Evolutionary conservation across 2,797 vertebrate genomes (phyloP).

Genomic region (Chiroxiphia lanceolata): DNA sequence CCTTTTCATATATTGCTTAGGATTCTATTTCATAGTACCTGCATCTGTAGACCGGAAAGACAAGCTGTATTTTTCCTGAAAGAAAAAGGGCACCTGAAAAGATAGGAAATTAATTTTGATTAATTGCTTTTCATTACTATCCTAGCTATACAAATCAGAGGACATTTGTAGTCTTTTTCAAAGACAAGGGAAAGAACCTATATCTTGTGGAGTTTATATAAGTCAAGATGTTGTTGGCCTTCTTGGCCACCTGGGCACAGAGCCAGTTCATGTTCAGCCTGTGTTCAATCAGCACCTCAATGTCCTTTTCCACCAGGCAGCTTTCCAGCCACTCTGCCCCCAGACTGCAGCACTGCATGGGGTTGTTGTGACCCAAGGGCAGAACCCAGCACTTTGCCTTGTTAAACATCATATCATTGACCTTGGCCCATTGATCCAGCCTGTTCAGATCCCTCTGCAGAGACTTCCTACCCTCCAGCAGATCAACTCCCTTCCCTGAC

Average conservation of each 20-base stretch:
- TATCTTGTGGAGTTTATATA: neutral
- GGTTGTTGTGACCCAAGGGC: neutral
- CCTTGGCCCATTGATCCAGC: neutral
- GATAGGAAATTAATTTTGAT: neutral
- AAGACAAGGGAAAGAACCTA: neutral
- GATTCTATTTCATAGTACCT: neutral
- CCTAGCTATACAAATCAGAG: neutral
- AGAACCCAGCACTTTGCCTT: accelerated
- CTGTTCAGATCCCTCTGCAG: neutral
- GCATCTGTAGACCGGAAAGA: neutral
- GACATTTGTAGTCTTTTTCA: neutral
- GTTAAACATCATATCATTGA: neutral
- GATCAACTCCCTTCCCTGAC: accelerated
- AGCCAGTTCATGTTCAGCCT: neutral
- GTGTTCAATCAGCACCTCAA: accelerated
- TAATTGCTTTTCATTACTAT: neutral
- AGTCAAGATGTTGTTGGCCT: neutral
- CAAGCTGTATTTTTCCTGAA: neutral
- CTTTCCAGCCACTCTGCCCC: neutral
- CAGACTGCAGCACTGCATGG: neutral
- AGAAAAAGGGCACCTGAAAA: neutral
- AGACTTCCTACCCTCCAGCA: neutral
- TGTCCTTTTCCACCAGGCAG: neutral
- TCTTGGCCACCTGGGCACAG: neutral
- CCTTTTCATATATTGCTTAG: neutral